Base-by-base conservation (phyloP, 2,797 vertebrate species). In the Cirrhinus mrigala region DNA sequence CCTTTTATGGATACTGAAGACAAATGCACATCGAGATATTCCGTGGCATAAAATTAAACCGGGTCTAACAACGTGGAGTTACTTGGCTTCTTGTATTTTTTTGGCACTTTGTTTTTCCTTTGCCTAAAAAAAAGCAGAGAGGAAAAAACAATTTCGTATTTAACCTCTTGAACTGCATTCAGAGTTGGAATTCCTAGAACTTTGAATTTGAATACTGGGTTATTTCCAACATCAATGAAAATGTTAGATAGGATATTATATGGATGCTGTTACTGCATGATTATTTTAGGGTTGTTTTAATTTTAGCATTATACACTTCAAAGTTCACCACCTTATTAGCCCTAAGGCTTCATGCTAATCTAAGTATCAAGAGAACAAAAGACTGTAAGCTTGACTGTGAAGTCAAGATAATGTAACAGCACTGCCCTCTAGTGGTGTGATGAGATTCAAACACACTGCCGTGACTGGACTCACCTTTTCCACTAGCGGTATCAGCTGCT, bases 21-120 rank as follows among this genome's bases (percentile, higher is more conserved):
- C 50, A 84, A 64, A 90, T 44, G 37, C 20, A 68, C 33, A 70
- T 24, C 81, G 73, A 69, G 87, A 85, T 76, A 86, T 50, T 88
- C 89, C 86, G 24, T 29, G 87, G 81, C 89, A 50, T 68, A 18
- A 71, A 37, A 70, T 69, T 24, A 82, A 79, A 83, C 22, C 44
- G 40, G 50, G 15, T 27, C 10, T 44, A 77, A 83, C 71, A 87
- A 76, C 70, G 86, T 89, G 76, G 91, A 89, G 92, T 95, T 93
- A 97, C 93, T 99, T 99, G 90, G 97, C 97, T 92, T 99, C 98
- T 94, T 98, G 98, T 88, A 95, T 96, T 94, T 98, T 98, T 95
- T 98, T 98, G 93, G 97, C 96, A 86, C 96, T 97, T 94, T 99
- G 97, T 93, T 99, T 99, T 94, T 97, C 98, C 94, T 99, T 99